Evolutionary conservation across 2,113 vertebrate genomes (phyloP).

Genomic region (Myanophis thanlyinensis): DNA sequence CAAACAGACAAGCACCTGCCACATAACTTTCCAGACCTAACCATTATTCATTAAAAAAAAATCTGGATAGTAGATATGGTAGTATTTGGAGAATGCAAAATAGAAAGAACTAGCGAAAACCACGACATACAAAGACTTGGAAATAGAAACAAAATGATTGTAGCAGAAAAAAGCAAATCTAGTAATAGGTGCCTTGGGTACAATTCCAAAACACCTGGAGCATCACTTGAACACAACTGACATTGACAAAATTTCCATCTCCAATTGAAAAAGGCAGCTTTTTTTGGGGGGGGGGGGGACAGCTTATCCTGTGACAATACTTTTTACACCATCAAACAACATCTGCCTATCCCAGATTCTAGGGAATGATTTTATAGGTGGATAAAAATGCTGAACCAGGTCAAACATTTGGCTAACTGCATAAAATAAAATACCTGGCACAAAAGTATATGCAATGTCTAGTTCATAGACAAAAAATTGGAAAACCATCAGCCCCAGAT

Average conservation of each 20-base stretch:
- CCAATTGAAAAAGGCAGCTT: neutral
- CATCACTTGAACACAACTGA: neutral
- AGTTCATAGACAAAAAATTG: too few relatives aligned
- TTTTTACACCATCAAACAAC: neutral
- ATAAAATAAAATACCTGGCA: neutral
- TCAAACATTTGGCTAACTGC: too few relatives aligned
- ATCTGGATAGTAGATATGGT: neutral
- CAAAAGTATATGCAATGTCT: too few relatives aligned
- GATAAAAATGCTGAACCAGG: neutral
- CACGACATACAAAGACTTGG: neutral
- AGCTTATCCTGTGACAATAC: neutral
- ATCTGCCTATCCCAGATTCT: neutral
- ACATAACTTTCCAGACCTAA: neutral
- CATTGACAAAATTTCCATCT: neutral
- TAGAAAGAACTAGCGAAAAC: neutral
- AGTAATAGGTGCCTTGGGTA: neutral
- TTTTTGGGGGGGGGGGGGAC: too few relatives aligned
- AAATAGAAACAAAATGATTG: neutral
- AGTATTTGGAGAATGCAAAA: neutral
- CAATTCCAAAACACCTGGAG: neutral
- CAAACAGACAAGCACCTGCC: neutral
- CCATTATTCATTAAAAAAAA: neutral
- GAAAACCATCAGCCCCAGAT: too few relatives aligned
- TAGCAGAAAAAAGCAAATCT: neutral
- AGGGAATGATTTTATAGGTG: neutral